phyloP scores from a whole-genome alignment of 1,140 invertebrate species.

The Hylyphantes graminicola region DNA sequence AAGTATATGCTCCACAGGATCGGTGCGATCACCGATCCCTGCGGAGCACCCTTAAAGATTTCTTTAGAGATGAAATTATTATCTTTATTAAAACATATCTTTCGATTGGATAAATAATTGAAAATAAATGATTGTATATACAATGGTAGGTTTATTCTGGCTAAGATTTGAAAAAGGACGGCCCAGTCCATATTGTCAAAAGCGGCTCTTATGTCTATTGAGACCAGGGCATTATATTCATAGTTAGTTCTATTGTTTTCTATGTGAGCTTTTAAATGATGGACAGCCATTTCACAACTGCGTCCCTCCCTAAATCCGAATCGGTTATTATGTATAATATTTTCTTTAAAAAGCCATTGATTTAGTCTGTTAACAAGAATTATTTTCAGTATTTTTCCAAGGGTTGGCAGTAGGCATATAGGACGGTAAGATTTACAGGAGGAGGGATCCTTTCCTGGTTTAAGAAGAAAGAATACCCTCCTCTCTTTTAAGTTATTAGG shows the following conservation, averaged over 20 bases:
- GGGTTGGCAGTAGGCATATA: neutral
- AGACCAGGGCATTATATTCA: neutral
- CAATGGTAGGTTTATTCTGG: neutral
- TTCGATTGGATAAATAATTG: no score
- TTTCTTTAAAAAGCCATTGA: neutral
- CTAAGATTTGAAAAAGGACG: neutral
- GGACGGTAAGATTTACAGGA: no score
- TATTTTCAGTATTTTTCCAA: neutral
- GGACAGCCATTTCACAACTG: neutral
- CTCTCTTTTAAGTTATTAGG: no score
- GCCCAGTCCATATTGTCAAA: no score
- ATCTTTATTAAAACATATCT: no score
- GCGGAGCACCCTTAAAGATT: no score
- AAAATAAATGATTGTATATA: no score
- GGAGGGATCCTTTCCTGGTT: no score
- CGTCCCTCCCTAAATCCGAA: neutral
- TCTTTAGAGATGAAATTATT: no score
- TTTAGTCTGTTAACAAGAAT: neutral
- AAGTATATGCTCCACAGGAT: no score
- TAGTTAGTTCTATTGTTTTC: neutral
- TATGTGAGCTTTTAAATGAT: neutral
- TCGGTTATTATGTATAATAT: neutral
- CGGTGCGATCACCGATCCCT: no score
- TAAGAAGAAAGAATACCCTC: no score
- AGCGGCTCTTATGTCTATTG: neutral